Evolutionary conservation across 64 coral and sea anemone genomes (phyloP).

Genomic region (Pocillopora damicornis): DNA sequence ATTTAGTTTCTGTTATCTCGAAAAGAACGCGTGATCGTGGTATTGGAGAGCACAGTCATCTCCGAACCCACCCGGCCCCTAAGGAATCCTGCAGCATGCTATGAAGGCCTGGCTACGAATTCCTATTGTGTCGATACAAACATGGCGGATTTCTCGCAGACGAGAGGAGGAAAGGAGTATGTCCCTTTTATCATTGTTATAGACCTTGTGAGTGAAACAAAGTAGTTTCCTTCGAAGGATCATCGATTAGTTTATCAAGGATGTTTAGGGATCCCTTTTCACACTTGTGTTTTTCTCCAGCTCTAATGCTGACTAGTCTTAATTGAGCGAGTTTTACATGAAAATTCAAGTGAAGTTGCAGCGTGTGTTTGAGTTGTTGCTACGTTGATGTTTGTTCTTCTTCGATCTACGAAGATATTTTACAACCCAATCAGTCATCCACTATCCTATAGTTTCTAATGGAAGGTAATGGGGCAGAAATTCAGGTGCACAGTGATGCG

Average conservation of each 20-base stretch:
- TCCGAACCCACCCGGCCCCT: not conserved
- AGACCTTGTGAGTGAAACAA: not conserved
- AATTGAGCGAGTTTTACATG: not conserved
- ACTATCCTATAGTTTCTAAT: not conserved
- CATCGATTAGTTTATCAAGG: not conserved
- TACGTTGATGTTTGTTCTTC: not conserved
- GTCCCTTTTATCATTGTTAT: not conserved
- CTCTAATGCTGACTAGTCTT: not conserved
- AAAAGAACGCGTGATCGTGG: too few relatives aligned
- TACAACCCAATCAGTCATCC: not conserved
- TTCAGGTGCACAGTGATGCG: constrained; percentile 19
- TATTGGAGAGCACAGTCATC: not conserved
- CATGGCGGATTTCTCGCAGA: constrained; percentile 31
- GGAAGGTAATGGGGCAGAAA: not conserved
- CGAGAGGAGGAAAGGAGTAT: not conserved
- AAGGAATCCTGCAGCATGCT: too few relatives aligned
- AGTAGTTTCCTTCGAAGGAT: not conserved
- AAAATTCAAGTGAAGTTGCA: constrained; percentile 1
- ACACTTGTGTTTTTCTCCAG: not conserved
- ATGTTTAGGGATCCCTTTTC: not conserved
- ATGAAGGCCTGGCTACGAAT: not conserved
- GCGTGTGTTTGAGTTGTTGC: not conserved
- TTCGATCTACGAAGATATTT: not conserved
- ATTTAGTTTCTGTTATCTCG: too few relatives aligned
- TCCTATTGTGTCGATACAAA: constrained; percentile 16